A percentile compares a stretch with the other conserved stretches of the same genome.
Conservation (phyloP, 2,888 invertebrate species). For the Saturnia pavonia region DNA sequence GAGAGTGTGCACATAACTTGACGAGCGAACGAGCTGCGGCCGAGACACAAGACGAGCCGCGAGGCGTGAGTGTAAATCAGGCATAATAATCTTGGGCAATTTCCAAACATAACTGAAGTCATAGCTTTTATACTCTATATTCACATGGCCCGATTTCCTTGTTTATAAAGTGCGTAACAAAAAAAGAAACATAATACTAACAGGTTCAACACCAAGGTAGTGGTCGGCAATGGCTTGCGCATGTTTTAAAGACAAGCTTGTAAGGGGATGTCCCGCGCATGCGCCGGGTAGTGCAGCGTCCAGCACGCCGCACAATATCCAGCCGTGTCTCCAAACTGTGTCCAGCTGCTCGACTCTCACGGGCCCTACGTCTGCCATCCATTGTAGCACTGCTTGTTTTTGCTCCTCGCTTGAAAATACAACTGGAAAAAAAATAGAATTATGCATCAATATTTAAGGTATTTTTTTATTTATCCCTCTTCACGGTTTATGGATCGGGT, state of each 20-base stretch:
- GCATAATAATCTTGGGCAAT: no score
- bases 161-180: neutral
- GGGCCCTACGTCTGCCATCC: constrained; percentile 68
- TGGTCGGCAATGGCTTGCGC: constrained; percentile 83
- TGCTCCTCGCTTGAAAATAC: constrained; percentile 73
- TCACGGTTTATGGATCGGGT: no score
- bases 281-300: constrained; percentile 83
- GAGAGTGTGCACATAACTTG: no score
- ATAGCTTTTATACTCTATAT: no score
- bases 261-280: constrained; percentile 81
- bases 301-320: constrained; percentile 81
- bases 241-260: constrained; percentile 69
- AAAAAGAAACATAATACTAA: constrained; percentile 44
- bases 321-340: constrained; percentile 82
- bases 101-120: no score
- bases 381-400: constrained; percentile 66
- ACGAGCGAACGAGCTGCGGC: no score
- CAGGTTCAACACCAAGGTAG: constrained; percentile 82
- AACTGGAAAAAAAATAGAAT: constrained; percentile 48
- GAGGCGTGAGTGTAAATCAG: no score
- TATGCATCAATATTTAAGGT: neutral
- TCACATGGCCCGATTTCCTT: no score
- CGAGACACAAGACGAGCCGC: no score
- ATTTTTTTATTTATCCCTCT: neutral
- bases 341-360: constrained; percentile 72